Evolutionary conservation across 2,797 vertebrate species (phyloP).

Genomic region (Chelmon rostratus): DNA sequence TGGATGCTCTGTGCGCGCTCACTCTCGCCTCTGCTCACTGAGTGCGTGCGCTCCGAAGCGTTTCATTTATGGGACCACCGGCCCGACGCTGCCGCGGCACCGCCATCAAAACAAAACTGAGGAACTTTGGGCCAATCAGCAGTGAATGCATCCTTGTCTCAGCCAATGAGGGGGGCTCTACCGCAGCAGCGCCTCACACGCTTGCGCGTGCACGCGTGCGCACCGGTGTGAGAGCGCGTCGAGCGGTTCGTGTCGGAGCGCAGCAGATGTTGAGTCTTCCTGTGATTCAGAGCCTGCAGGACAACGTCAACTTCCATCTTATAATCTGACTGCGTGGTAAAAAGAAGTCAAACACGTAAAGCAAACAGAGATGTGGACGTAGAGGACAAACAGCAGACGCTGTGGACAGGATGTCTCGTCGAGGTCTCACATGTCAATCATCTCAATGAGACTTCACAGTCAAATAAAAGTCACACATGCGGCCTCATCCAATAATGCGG

Average conservation of each 20-base stretch:
- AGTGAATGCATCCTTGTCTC: slow-evolving; percentile 27
- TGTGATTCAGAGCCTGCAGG: slow-evolving; percentile 11
- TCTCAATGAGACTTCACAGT: too few species aligned
- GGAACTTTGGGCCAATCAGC: slow-evolving; percentile 69
- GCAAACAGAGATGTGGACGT: too few species aligned
- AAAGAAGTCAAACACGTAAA: too few species aligned
- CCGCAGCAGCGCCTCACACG: too few species aligned
- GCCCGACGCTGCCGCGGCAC: not conserved
- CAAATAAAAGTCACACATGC: too few species aligned
- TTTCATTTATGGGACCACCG: slow-evolving; percentile 33
- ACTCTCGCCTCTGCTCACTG: not conserved
- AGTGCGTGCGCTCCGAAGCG: not conserved
- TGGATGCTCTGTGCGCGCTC: not conserved
- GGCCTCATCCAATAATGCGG: too few species aligned
- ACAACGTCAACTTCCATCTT: not conserved
- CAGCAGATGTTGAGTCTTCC: slow-evolving; percentile 26
- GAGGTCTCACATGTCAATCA: too few species aligned
- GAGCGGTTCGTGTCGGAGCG: not conserved
- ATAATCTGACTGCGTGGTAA: too few species aligned
- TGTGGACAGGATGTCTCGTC: too few species aligned
- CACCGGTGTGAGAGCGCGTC: not conserved
- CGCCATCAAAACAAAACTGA: not conserved
- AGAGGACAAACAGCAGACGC: too few species aligned
- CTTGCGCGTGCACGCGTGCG: not conserved
- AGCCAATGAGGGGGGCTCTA: slow-evolving; percentile 51